Base-by-base conservation (phyloP, 2,797 vertebrate genomes). In the Chromis chromis region DNA sequence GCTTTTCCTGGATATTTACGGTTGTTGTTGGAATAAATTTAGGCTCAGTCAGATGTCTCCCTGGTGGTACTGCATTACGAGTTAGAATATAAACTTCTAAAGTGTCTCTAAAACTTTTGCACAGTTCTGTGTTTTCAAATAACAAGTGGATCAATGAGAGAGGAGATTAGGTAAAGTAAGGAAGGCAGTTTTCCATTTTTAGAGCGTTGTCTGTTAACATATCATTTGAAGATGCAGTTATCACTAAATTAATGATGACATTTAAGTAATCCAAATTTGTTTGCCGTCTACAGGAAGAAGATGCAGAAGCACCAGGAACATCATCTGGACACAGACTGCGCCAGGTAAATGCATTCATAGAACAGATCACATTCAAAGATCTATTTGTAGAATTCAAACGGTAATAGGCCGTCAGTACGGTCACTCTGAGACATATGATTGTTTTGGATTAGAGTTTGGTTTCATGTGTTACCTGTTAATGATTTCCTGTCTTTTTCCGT, bases 261-360 rank as follows among this genome's bases (percentile, higher is more conserved):
- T 54, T 55, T 3, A 74, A 59, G 6, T 76, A 46, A 67, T 69
- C 2, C 1, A 40, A 8, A 69, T 74, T 42, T 69, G 4, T 28
- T 74, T 61, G 42, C 12, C 60, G 7, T 52, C 70, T 39, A 25
- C 53, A 95, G 95, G 94, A 95, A 65, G 94, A 95, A 8, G 92
- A 94, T 14, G 50, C 90, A 16, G 93, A 94, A 68, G 93, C 86
- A 36, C 94, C 95, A 31, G 94, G 95, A 70, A 94, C 95, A 1
- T 96, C 95, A 17, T 88, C 91, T 44, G 92, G 90, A 82, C 92
- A 91, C 70, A 86, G 93, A 62, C 77, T 94, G 28, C 92, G 92
- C 63, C 94, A 95, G 93, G 95, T 95, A 92, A 70, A 55, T 40
- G 70, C 33, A 6, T 0, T 6, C 17, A 22, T 8, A n/a, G 11